phyloP scores from a whole-genome alignment of 2,888 invertebrate species.

The Dryobota labecula region DNA sequence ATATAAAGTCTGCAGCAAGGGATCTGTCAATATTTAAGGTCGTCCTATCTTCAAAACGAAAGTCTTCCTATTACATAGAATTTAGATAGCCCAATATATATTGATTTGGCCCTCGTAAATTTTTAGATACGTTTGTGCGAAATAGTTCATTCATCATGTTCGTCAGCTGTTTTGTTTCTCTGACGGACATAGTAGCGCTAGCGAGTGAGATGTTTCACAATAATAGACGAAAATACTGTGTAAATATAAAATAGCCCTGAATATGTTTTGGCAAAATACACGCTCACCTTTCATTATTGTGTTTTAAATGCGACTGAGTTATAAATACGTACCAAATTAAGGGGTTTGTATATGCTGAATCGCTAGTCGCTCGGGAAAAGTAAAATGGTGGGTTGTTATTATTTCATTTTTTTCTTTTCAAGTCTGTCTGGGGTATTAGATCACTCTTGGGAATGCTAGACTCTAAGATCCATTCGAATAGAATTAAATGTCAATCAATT shows the following conservation, averaged over 20 bases:
- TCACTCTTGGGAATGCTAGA: slow-evolving; percentile 49
- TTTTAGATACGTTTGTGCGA: not conserved
- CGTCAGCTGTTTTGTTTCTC: slow-evolving; percentile 48
- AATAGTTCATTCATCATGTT: slow-evolving; percentile 49
- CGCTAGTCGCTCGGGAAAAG: slow-evolving; percentile 32
- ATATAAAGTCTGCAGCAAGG: slow-evolving; percentile 41
- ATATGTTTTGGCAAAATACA: slow-evolving; percentile 60
- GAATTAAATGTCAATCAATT: slow-evolving; percentile 63
- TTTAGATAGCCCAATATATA: not conserved
- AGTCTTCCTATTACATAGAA: not conserved
- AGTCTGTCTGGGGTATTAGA: slow-evolving; percentile 42
- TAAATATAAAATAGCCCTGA: slow-evolving; percentile 62
- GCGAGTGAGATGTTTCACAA: slow-evolving; percentile 56
- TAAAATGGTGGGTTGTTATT: slow-evolving; percentile 27
- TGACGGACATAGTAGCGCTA: slow-evolving; percentile 37
- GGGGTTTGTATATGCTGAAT: slow-evolving; percentile 39
- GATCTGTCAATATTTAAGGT: slow-evolving; percentile 48
- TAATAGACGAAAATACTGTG: slow-evolving; percentile 60
- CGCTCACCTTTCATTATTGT: slow-evolving; percentile 60
- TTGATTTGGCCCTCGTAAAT: not conserved
- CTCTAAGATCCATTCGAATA: slow-evolving; percentile 42
- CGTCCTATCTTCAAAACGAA: not conserved
- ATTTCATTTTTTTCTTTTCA: slow-evolving; percentile 11
- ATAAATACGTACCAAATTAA: slow-evolving; percentile 57
- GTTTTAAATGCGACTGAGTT: slow-evolving; percentile 50